phyloP scores from a whole-genome alignment of 2,888 invertebrate species.

The Oscheius sp. region DNA sequence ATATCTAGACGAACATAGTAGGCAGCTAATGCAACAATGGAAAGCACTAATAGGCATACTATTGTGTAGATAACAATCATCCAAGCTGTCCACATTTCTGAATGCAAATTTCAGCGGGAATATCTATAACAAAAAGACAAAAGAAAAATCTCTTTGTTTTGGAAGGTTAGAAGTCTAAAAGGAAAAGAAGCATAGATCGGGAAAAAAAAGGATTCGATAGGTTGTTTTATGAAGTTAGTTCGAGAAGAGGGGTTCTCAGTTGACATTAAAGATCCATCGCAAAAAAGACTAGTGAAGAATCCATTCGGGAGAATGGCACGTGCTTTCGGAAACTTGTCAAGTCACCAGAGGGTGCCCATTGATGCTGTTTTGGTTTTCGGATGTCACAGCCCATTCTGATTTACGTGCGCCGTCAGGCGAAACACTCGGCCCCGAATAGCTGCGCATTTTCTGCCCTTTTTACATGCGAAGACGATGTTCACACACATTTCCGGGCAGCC shows the following conservation, averaged over 20 bases:
- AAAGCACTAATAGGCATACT: slow-evolving; percentile 16
- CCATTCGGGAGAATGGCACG: not conserved
- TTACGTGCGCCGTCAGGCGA: slow-evolving; percentile 23
- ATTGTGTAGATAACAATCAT: slow-evolving; percentile 28
- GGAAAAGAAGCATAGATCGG: too few relatives aligned
- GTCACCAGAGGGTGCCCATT: not conserved
- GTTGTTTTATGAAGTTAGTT: too few relatives aligned
- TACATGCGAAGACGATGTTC: slow-evolving; percentile 1
- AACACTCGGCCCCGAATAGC: not conserved
- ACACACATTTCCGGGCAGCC: not conserved
- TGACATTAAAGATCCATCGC: slow-evolving; percentile 11
- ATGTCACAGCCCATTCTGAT: slow-evolving; percentile 25
- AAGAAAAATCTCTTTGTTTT: too few relatives aligned
- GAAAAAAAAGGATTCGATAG: not conserved
- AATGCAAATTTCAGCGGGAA: too few relatives aligned
- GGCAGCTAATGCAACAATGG: slow-evolving; percentile 19
- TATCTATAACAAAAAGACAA: too few relatives aligned
- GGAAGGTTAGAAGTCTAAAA: too few relatives aligned
- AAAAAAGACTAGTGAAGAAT: slow-evolving; percentile 1
- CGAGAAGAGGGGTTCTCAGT: not conserved
- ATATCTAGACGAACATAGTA: slow-evolving; percentile 26
- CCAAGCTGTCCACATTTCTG: slow-evolving; percentile 28
- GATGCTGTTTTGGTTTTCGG: slow-evolving; percentile 16
- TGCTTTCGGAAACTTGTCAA: not conserved
- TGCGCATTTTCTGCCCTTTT: not conserved